Base-by-base conservation (phyloP, 2,888 invertebrate genomes). In the Glomeris marginata region DNA sequence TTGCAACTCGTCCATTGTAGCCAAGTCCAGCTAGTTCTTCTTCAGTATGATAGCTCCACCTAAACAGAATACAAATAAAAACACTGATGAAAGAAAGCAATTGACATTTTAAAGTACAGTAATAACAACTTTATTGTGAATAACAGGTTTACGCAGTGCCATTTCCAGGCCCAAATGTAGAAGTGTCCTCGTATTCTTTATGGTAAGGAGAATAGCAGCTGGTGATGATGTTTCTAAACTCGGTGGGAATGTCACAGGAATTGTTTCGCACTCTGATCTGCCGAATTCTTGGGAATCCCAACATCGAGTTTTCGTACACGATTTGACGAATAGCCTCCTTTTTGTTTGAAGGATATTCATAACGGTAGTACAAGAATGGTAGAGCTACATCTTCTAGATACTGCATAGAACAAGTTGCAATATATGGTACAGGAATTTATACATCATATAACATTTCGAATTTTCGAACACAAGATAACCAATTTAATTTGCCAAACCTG, bases 201-300 rank as follows among this genome's bases (percentile, higher is more conserved):
- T 71, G 66, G 62, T 77, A 82, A 1, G 66, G 63, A 13, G 70
- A 73, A 60, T 72, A 82, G 60, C 82, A 83, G 38, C 68, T 67
- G 35, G 67, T 63, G 58, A 81, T 80, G 52, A 75, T 71, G 47
- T 72, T 64, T 42, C 70, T 66, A 60, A 82, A 81, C 52, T 76
- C 73, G 21, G 70, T 69, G 54, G 78, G 77, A 2, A 81, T 73
- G 34, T 65, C 63, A 60, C 82, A 83, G 3, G 78, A 76, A 60
- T 77, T 70, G 53, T 73, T 74, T 8, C 63, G 62, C 0, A 78
- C 77, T 56, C 74, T 68, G 2, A 76, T 61, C 65, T 77, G 77
- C 45, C 78, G 63, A 4, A 78, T 55, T 47, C 76, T 67, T 1
- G 77, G 76, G 1, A 73, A 69, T 1, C 79, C 78, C 2, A 80